Conservation (phyloP, 2,797 vertebrate species). For the Cygnus olor region DNA sequence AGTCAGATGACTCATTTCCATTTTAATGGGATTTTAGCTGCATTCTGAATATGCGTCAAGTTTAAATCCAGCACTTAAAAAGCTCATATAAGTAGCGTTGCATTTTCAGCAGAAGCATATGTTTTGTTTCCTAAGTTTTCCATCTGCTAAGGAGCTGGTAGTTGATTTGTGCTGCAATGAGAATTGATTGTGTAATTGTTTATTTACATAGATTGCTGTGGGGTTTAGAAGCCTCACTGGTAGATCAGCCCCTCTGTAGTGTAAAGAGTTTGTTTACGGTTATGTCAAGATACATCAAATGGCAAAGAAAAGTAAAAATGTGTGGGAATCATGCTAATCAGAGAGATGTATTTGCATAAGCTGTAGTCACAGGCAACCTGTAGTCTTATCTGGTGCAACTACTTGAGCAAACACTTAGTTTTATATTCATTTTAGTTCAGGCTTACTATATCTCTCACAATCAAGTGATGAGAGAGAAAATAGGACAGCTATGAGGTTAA, state of each 20-base stretch:
- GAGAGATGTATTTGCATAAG: not conserved
- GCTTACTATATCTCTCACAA: not conserved
- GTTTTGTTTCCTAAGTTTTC: not conserved
- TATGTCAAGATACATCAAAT: not conserved
- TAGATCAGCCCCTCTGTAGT: not conserved
- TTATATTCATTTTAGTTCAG: not conserved
- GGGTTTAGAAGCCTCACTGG: not conserved
- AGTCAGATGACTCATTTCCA: conserved; percentile 11
- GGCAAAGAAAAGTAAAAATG: not conserved
- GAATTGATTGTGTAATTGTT: not conserved
- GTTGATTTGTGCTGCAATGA: not conserved
- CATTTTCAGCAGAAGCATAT: not conserved
- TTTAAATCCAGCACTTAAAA: not conserved
- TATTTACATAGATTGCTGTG: not conserved
- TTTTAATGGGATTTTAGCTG: conserved; percentile 27
- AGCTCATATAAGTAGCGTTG: not conserved
- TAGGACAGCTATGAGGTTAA: not conserved
- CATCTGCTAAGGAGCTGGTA: not conserved
- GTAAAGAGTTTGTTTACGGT: not conserved
- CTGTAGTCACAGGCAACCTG: not conserved
- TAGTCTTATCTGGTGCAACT: not conserved
- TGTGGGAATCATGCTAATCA: not conserved
- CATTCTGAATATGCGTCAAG: not conserved
- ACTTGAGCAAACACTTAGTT: not conserved
- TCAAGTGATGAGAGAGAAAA: not conserved